Conservation (phyloP, 2,113 vertebrate genomes). For the Hippolais icterina region DNA sequence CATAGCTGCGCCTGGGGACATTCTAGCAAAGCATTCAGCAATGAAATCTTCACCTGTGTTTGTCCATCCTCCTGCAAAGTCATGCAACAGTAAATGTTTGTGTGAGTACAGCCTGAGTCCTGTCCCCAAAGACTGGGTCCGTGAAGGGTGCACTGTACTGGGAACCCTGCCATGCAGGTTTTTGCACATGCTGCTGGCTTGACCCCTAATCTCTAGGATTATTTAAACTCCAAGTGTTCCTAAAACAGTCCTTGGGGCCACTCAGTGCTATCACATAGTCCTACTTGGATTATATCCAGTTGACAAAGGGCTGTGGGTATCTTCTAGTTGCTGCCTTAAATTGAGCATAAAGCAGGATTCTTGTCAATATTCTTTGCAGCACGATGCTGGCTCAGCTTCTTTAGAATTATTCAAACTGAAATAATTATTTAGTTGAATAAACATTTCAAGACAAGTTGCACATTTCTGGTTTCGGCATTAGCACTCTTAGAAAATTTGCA, state of each 20-base stretch:
- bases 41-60: neutral
- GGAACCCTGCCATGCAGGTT: neutral
- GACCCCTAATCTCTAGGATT: neutral
- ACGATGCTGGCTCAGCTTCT: slow-evolving; percentile 8
- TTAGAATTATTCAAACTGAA: neutral
- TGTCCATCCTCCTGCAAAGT: neutral
- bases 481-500: neutral
- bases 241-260: neutral
- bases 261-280: neutral
- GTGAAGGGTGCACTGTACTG: neutral
- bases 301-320: neutral
- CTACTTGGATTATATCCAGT: neutral
- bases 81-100: neutral
- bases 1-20: neutral
- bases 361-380: neutral
- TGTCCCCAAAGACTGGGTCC: neutral
- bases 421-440: neutral
- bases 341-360: neutral
- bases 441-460: neutral
- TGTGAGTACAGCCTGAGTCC: neutral
- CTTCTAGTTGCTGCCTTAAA: neutral
- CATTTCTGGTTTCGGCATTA: neutral
- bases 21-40: neutral
- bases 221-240: neutral
- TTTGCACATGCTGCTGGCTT: neutral